These are phyloP conservation scores for Chrosomus eos DNA, from an alignment of 2,797 vertebrate species.

Conservation along the genomic window DNA sequence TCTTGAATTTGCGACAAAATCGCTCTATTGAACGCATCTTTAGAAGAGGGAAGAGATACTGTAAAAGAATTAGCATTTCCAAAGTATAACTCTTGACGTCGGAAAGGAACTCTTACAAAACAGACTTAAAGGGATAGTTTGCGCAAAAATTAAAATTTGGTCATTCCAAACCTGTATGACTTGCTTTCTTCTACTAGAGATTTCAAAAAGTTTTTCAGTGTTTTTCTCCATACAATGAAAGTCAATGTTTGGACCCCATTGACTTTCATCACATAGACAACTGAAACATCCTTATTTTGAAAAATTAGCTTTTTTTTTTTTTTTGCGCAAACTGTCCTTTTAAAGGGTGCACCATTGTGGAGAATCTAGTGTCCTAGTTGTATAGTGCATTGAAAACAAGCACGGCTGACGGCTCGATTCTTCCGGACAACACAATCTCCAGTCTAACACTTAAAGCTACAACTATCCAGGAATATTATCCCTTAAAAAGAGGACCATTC, in stretches of 20 bases:
- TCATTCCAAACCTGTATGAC: neutral
- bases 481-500: conserved; percentile 6
- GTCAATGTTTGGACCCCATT: neutral
- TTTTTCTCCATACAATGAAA: neutral
- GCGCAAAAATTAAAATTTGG: neutral
- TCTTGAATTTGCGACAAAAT: neutral
- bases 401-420: neutral
- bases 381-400: conserved; percentile 30
- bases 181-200: neutral
- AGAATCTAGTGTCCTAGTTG: conserved; percentile 69
- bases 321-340: neutral
- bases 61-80: conserved; percentile 62
- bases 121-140: neutral
- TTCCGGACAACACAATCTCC: neutral
- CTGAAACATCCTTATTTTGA: too few relatives aligned
- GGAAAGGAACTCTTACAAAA: conserved; percentile 58
- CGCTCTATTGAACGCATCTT: neutral
- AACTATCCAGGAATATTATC: conserved; percentile 27
- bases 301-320: too few relatives aligned
- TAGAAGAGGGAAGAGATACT: conserved; percentile 1
- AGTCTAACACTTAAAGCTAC: conserved; percentile 41
- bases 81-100: conserved; percentile 48
- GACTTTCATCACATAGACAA: neutral
- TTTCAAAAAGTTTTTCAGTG: neutral
- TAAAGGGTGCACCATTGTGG: conserved; percentile 70